Evolutionary conservation across 2,797 vertebrate genomes (phyloP).

Genomic region (Xiphorhynchus erythropygius): DNA sequence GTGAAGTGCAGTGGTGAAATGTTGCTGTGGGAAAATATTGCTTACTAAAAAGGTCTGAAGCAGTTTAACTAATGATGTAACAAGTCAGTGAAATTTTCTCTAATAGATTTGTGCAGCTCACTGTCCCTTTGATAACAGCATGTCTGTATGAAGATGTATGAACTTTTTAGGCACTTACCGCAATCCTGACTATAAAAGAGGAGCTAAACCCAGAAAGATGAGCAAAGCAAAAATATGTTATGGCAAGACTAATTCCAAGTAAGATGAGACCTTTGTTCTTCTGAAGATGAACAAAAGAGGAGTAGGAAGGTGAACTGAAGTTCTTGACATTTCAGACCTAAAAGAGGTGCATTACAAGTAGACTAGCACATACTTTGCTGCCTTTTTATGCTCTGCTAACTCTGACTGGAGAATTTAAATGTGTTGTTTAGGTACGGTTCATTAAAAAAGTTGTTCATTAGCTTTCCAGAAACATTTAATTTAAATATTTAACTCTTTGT

Average conservation of each 20-base stretch:
- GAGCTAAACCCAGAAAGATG: not conserved
- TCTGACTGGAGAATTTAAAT: not conserved
- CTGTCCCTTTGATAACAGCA: not conserved
- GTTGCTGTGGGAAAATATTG: not conserved
- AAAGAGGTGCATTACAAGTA: not conserved
- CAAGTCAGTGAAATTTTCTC: not conserved
- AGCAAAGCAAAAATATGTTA: not conserved
- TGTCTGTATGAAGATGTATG: not conserved
- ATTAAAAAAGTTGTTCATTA: not conserved
- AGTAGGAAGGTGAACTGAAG: not conserved
- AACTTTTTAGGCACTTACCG: not conserved
- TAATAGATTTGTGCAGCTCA: not conserved
- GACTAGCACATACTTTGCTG: not conserved
- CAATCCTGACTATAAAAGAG: not conserved
- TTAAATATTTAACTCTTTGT: not conserved
- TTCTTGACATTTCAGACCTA: not conserved
- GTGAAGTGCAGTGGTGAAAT: not conserved
- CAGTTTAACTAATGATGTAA: not conserved
- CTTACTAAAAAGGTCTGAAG: not conserved
- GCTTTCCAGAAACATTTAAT: not conserved
- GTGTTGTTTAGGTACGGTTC: accelerated
- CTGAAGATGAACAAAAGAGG: not conserved
- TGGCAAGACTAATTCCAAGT: not conserved
- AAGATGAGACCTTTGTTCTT: not conserved
- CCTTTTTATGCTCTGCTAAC: not conserved